Conservation (phyloP, 1,140 invertebrate species). For the Neuroterus valhalla region DNA sequence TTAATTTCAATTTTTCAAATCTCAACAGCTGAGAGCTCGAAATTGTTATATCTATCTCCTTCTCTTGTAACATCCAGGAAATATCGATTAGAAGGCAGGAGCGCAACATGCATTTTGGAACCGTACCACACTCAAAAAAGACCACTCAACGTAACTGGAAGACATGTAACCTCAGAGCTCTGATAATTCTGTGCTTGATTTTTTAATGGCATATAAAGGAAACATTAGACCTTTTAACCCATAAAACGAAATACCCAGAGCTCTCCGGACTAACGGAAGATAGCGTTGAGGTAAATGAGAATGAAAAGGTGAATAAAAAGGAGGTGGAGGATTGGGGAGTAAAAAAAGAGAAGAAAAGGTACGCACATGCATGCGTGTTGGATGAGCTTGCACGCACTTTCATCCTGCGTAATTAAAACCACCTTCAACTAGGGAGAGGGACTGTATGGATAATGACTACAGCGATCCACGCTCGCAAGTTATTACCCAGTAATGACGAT, state of each 20-base stretch:
- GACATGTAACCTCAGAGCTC: background rate
- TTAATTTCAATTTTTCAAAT: too few species aligned
- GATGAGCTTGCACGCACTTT: conserved; percentile 62
- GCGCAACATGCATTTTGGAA: too few species aligned
- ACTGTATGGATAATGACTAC: conserved; percentile 47
- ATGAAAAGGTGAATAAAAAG: conserved; percentile 30
- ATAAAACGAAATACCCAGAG: background rate
- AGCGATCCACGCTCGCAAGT: too few species aligned
- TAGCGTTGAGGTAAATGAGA: conserved; percentile 22
- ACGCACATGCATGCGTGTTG: conserved; percentile 33
- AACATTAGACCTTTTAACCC: conserved; percentile 34
- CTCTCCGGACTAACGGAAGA: background rate
- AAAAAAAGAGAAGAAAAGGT: conserved; percentile 36
- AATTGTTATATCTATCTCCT: too few species aligned
- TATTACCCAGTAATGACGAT: too few species aligned
- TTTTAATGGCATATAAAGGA: background rate
- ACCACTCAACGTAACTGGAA: too few species aligned
- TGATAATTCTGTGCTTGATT: conserved; percentile 37
- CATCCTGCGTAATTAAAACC: conserved; percentile 72
- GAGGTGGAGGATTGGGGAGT: conserved; percentile 36
- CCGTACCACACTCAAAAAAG: too few species aligned
- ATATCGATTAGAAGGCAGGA: too few species aligned
- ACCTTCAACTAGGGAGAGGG: conserved; percentile 52
- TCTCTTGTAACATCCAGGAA: too few species aligned
- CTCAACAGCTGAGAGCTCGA: too few species aligned